Base-by-base conservation (phyloP, 2,888 invertebrate genomes). In the Agrotis ipsilon region DNA sequence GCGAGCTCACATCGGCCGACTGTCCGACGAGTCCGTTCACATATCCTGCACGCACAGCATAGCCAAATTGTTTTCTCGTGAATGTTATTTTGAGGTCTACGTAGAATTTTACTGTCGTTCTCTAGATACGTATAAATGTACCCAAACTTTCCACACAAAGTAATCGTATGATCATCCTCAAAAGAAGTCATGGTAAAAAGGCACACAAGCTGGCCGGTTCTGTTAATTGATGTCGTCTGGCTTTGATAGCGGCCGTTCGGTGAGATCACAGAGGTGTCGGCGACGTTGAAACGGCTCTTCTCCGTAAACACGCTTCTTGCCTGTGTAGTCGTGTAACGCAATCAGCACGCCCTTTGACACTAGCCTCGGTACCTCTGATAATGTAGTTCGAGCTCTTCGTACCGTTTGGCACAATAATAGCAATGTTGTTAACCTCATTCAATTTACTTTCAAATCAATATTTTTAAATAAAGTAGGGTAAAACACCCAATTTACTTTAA, bases 311-410 rank as follows among this genome's bases (percentile, higher is more conserved):
- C 64, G 85, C 81, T 81, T 84, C 86, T 86, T 68, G 85, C 76
- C 83, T 85, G 83, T 86, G 87, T 80, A 86, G 81, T 86, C 81
- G 81, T 85, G 87, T 87, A 87, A 87, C 89, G 89, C 90, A 93
- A 94, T 94, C 94, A 87, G 85, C 89, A 82, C 88, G 94, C 93
- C 94, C 94, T 91, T 90, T 94, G 94, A 94, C 94, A 91, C 88
- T 85, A 84, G 84, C 83, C 81, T 82, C 86, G 85, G 83, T 87
- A 85, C 86, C 80, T 81, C 83, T 85, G 92, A 92, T 90, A 91
- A 81, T 85, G 71, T 78, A 63, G 81, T 80, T 67, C 59, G 66
- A 72, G 76, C 65, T 79, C 82, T 74, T 81, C 68, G 78, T 82
- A 80, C 70, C 72, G 76, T 84, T 88, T 85, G 80, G 83, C 82